phyloP scores from a whole-genome alignment of 1,140 invertebrate genomes.

The Phymorhynchus buccinoides region DNA sequence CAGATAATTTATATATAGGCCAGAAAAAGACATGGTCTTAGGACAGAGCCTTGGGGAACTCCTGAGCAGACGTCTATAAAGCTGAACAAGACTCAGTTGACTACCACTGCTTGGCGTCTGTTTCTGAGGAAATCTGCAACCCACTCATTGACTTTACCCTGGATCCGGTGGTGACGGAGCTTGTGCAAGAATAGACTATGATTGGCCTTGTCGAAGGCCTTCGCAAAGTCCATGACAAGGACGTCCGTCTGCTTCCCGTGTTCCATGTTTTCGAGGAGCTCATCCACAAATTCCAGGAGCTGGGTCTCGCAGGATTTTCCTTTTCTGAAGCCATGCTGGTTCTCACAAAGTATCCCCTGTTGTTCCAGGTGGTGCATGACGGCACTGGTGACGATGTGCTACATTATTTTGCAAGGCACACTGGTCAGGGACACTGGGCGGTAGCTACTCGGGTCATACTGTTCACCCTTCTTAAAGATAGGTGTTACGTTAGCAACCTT shows the following conservation, averaged over 20 bases:
- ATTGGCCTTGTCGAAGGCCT: slow-evolving; percentile 43
- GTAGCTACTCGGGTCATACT: slow-evolving; percentile 40
- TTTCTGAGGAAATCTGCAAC: slow-evolving; percentile 44
- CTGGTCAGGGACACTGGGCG: slow-evolving; percentile 45
- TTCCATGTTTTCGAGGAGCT: neutral
- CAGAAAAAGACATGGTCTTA: neutral
- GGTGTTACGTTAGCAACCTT: slow-evolving; percentile 26
- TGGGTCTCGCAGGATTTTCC: slow-evolving; percentile 21
- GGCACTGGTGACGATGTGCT: slow-evolving; percentile 45
- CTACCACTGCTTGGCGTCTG: too few species aligned
- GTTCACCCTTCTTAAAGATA: slow-evolving; percentile 43
- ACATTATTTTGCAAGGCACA: slow-evolving; percentile 44
- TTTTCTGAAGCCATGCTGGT: slow-evolving; percentile 41
- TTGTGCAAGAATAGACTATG: slow-evolving; percentile 31
- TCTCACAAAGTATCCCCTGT: slow-evolving; percentile 19
- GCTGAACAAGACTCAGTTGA: too few species aligned
- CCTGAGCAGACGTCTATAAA: too few species aligned
- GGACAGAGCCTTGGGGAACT: neutral
- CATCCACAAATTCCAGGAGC: neutral
- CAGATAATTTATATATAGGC: too few species aligned
- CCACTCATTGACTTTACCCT: neutral
- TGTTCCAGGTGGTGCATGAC: slow-evolving; percentile 42
- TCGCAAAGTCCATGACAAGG: slow-evolving; percentile 12
- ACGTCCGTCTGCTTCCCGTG: slow-evolving; percentile 36
- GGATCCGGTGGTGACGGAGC: too few species aligned